phyloP scores from a whole-genome alignment of 2,888 invertebrate genomes.

The Pherbina coryleti region DNA sequence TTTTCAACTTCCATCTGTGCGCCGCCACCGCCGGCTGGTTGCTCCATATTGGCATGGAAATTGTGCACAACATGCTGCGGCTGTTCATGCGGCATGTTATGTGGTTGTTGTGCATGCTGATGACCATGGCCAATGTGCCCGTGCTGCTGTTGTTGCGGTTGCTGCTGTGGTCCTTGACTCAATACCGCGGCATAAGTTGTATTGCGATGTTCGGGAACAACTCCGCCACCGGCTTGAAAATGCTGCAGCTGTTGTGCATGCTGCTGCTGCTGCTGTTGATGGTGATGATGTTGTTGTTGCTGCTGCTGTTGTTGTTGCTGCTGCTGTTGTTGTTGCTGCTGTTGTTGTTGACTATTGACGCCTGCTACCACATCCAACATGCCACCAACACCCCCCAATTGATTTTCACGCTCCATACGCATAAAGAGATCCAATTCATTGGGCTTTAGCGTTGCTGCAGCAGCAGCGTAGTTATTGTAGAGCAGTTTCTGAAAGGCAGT shows the following conservation, averaged over 20 bases:
- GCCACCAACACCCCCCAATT: constrained; percentile 37
- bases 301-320: too few relatives aligned
- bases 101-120: constrained; percentile 37
- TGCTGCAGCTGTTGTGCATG: constrained; percentile 39
- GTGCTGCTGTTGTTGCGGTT: constrained; percentile 45
- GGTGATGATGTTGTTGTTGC: constrained; percentile 43
- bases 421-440: constrained; percentile 63
- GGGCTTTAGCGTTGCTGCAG: constrained; percentile 51
- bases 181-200: constrained; percentile 70
- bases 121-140: constrained; percentile 21
- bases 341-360: constrained; percentile 51
- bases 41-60: constrained; percentile 45
- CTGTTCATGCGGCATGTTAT: constrained; percentile 43
- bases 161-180: constrained; percentile 64
- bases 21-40: constrained; percentile 28
- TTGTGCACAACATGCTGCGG: constrained; percentile 42
- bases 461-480: constrained; percentile 61
- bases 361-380: constrained; percentile 27
- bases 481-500: constrained; percentile 54
- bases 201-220: constrained; percentile 51
- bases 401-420: constrained; percentile 49
- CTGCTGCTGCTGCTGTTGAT: constrained; percentile 50
- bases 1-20: constrained; percentile 59
- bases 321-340: constrained; percentile 36
- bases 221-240: constrained; percentile 30